Conservation (phyloP, 2,797 vertebrate genomes). For the Peromyscus eremicus region DNA sequence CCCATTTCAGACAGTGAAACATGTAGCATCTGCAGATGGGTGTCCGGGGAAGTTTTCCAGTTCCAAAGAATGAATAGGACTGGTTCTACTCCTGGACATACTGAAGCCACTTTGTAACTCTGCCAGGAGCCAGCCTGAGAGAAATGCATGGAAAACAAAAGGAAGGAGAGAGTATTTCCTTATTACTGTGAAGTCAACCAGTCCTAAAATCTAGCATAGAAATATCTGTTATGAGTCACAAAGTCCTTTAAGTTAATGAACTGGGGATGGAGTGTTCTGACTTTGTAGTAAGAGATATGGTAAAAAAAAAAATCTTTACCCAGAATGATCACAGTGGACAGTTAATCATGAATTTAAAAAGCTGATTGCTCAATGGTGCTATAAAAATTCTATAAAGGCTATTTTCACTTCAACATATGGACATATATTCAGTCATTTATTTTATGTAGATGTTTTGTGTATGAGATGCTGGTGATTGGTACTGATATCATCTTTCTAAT, state of each 20-base stretch:
- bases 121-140: neutral
- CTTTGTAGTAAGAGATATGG: neutral
- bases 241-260: neutral
- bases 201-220: neutral
- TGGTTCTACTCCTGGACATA: neutral
- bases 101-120: neutral
- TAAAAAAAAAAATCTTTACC: neutral
- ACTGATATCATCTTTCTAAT: neutral
- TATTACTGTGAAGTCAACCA: neutral
- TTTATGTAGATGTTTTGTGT: neutral
- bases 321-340: neutral
- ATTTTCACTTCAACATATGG: conserved; percentile 33
- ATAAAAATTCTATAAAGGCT: conserved; percentile 10
- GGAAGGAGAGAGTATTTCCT: neutral
- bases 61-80: neutral
- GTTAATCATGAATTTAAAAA: neutral
- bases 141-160: neutral
- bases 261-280: neutral
- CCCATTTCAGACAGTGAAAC: neutral
- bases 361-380: neutral
- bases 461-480: neutral
- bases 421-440: neutral
- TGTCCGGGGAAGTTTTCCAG: neutral
- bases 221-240: neutral
- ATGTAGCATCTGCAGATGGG: neutral